A percentile compares a stretch with the other conserved stretches of the same genome.
These are phyloP conservation scores for Charaxes varanes DNA, from an alignment of 1,140 invertebrate genomes.

Conservation along the genomic window DNA sequence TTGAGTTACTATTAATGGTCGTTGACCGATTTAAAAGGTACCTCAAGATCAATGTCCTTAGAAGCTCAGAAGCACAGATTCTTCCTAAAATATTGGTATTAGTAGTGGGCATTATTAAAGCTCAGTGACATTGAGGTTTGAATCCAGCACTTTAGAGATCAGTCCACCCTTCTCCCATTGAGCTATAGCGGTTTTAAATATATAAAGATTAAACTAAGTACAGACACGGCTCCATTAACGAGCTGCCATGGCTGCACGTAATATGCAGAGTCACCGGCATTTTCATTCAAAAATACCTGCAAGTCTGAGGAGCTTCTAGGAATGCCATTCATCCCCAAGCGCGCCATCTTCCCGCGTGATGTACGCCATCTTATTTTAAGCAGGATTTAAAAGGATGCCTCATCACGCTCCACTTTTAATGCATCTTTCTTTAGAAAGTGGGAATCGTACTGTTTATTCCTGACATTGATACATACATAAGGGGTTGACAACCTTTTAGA, in stretches of 20 bases:
- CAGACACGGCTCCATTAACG: conserved; percentile 13
- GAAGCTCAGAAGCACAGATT: not conserved
- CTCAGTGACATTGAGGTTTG: too few relatives aligned
- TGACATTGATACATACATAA: not conserved
- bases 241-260: conserved; percentile 11
- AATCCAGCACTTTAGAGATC: too few relatives aligned
- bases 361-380: conserved; percentile 15
- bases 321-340: conserved; percentile 24
- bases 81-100: too few relatives aligned
- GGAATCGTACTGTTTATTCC: too few relatives aligned
- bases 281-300: conserved; percentile 32
- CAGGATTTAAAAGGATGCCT: conserved; percentile 12
- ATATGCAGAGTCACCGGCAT: conserved; percentile 22
- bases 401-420: conserved; percentile 15
- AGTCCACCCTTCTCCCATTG: too few relatives aligned
- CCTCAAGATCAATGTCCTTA: not conserved
- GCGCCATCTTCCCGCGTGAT: conserved; percentile 14
- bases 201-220: conserved; percentile 9
- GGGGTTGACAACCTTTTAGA: not conserved
- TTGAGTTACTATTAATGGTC: not conserved
- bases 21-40: not conserved
- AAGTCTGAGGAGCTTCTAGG: conserved; percentile 27
- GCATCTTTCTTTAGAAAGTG: too few relatives aligned
- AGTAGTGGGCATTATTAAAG: too few relatives aligned
- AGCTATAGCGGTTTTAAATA: too few relatives aligned